Evolutionary conservation across 2,888 invertebrate genomes (phyloP).

Genomic region (Athalia rosae): DNA sequence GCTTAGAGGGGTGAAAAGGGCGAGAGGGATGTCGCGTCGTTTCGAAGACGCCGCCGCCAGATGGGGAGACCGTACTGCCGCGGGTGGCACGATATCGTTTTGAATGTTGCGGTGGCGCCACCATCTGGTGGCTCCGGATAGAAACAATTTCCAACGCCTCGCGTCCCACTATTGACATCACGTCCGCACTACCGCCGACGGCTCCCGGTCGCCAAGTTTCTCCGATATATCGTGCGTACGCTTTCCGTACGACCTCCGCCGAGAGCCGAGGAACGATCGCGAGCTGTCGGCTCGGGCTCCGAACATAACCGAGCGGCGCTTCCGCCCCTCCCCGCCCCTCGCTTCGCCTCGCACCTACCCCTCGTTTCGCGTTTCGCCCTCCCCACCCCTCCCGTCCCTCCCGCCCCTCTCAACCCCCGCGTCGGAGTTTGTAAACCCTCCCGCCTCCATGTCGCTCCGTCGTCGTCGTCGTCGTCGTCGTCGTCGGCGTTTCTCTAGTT

Average conservation of each 20-base stretch:
- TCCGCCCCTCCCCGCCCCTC: neutral
- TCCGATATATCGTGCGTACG: neutral
- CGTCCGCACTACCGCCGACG: no score
- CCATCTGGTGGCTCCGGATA: neutral
- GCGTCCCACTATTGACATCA: no score
- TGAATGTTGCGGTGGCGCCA: neutral
- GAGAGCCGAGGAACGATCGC: neutral
- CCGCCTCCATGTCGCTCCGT: neutral
- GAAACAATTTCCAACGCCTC: neutral
- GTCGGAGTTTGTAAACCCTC: neutral
- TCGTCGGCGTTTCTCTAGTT: conserved; percentile 7
- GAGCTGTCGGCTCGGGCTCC: neutral
- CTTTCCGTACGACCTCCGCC: neutral
- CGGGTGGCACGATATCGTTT: neutral
- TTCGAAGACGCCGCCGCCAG: conserved; percentile 16
- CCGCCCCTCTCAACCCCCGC: no score
- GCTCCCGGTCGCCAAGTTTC: neutral
- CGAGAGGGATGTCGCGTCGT: neutral
- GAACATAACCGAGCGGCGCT: neutral
- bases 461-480: neutral
- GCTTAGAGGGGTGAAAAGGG: neutral
- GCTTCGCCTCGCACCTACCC: neutral
- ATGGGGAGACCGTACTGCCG: neutral
- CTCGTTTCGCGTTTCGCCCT: no score
- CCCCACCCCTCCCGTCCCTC: no score